Evolutionary conservation across 2,888 invertebrate species (phyloP), one percentile per base, ranked within the genome.

Genomic region (Romanomermis culicivorax): DNA sequence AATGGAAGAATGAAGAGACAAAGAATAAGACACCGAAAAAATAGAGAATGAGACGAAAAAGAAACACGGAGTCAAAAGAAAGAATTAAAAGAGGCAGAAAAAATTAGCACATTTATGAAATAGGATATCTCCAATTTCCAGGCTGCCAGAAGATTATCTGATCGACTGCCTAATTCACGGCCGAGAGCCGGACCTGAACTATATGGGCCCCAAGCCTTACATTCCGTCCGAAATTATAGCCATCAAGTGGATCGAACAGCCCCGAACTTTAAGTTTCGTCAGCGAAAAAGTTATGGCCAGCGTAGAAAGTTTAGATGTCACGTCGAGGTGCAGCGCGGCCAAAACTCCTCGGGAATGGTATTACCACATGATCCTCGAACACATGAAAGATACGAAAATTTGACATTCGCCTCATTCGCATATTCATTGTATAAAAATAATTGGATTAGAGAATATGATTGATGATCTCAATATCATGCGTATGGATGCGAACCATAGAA

Each of bases 191-290:
- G 61, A 63, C 51, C 51, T 63, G 60, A 64, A 64, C 54, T 26
- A 51, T 2, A n/a, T 26, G 27, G 45, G 42, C 14, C n/a, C 29
- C 20, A 24, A 52, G 24, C 68, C 68, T 1, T 68, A 62, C 58
- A 64, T 68, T 7, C 68, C 68, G 7, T 63, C 63, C 3, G 68
- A 68, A 57, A 68, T 68, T 54, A 68, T 65, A 57, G 66, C 64
- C 52, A 67, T 66, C 60, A 48, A 60, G 59, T 68, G 68, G 68
- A 68, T 68, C 55, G 68, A 68, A 53, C 67, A 68, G 45, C 68
- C 67, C n/a, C 60, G 68, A 26, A 68, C 68, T 4, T 52, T 67
- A 4, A 64, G 64, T 42, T 66, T 65, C 52, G 64, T 64, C 4
- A 64, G 64, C 2, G 68, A 68, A 51, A 45, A 52, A n/a, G 59